Evolutionary conservation across 2,113 vertebrate genomes (phyloP).

Genomic region (Myocastor coypus): DNA sequence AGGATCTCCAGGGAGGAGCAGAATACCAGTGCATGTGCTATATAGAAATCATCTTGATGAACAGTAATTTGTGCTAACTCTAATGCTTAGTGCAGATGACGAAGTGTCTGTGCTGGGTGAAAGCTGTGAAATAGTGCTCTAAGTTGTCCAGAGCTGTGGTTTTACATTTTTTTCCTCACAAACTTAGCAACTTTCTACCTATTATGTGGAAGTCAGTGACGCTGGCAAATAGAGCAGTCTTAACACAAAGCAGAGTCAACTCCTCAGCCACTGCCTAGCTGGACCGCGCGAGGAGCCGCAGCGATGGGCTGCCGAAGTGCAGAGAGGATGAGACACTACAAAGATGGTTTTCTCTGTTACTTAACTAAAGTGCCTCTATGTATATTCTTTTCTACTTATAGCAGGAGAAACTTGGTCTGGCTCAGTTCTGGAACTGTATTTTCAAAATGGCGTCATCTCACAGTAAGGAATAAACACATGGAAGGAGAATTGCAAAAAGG

Average conservation of each 20-base stretch:
- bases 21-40: slow-evolving; percentile 81
- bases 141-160: slow-evolving; percentile 85
- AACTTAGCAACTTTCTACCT: slow-evolving; percentile 74
- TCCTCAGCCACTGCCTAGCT: slow-evolving; percentile 66
- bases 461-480: slow-evolving; percentile 80
- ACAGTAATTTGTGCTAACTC: slow-evolving; percentile 83
- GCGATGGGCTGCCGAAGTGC: slow-evolving; percentile 63
- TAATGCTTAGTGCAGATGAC: slow-evolving; percentile 80
- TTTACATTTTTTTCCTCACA: slow-evolving; percentile 82
- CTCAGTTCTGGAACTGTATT: slow-evolving; percentile 80
- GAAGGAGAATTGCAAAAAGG: slow-evolving; percentile 62
- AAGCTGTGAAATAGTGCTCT: slow-evolving; percentile 89
- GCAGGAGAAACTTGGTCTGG: slow-evolving; percentile 83
- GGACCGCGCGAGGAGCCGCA: background rate
- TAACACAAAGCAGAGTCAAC: slow-evolving; percentile 73
- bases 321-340: slow-evolving; percentile 77
- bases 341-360: slow-evolving; percentile 84
- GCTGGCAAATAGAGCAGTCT: slow-evolving; percentile 62
- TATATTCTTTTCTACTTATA: slow-evolving; percentile 87
- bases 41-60: slow-evolving; percentile 86
- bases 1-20: slow-evolving; percentile 80
- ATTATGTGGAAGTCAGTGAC: slow-evolving; percentile 63
- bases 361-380: slow-evolving; percentile 91
- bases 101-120: slow-evolving; percentile 75
- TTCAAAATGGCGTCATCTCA: slow-evolving; percentile 77